Conservation (phyloP, 2,113 vertebrate species). For the Amphilophus citrinellus region DNA sequence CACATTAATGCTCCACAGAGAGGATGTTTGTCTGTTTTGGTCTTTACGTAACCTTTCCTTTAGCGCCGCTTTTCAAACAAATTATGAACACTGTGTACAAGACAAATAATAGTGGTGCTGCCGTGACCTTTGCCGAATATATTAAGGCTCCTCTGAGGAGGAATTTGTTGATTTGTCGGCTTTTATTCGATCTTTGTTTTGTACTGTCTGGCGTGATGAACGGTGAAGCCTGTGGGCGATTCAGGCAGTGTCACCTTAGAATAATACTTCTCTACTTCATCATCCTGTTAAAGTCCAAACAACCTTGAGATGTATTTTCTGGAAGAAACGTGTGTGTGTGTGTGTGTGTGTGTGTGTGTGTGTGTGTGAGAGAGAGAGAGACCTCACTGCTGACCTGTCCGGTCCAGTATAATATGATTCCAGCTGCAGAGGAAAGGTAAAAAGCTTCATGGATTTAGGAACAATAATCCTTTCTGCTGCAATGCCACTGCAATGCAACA, state of each 20-base stretch:
- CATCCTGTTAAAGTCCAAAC: not conserved
- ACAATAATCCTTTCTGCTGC: conserved; percentile 73
- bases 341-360: not conserved
- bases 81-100: not conserved
- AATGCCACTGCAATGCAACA: conserved; percentile 80
- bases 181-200: not conserved
- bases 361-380: too few species aligned
- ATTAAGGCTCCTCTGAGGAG: conserved; percentile 1
- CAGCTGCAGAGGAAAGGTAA: conserved; percentile 38
- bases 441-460: conserved; percentile 55
- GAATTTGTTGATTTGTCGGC: not conserved
- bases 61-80: not conserved
- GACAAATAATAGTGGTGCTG: not conserved
- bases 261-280: not conserved
- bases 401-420: conserved; percentile 33
- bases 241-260: not conserved
- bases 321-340: not conserved
- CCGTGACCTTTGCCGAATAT: conserved; percentile 30
- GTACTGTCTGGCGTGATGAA: not conserved
- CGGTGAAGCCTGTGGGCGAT: not conserved
- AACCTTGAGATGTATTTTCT: conserved; percentile 26
- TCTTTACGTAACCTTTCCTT: conserved; percentile 23
- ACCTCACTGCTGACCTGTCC: not conserved
- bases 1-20: not conserved
- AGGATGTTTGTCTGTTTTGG: not conserved